These are phyloP conservation scores for Frankliniella intonsa DNA, from an alignment of 2,888 invertebrate genomes.

Conservation along the genomic window DNA sequence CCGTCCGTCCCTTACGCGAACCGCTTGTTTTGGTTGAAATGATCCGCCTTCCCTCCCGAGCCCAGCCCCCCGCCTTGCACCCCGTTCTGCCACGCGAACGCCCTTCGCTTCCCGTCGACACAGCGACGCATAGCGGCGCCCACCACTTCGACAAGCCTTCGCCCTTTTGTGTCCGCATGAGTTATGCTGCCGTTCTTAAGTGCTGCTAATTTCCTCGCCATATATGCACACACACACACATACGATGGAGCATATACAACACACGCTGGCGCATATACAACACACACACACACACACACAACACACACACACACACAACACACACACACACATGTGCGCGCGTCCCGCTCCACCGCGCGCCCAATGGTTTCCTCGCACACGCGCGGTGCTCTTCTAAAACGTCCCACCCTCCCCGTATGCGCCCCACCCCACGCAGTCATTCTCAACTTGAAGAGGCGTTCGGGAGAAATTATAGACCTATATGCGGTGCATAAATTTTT, in stretches of 20 bases:
- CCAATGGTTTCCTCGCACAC: not conserved
- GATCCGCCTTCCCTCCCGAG: no score
- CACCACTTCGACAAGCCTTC: not conserved
- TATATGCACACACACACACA: not conserved
- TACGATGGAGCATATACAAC: not conserved
- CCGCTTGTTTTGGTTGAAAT: no score
- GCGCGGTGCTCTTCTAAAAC: not conserved
- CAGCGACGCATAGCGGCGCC: not conserved
- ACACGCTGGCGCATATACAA: not conserved
- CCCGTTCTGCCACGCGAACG: no score
- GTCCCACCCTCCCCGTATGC: not conserved
- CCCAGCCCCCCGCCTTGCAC: no score
- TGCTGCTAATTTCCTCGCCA: constrained; percentile 24
- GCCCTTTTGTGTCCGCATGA: constrained; percentile 10
- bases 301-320: not conserved
- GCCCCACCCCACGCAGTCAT: not conserved
- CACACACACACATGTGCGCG: not conserved
- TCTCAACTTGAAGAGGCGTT: not conserved
- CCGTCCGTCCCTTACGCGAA: no score
- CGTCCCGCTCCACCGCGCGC: not conserved
- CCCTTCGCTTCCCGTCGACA: not conserved
- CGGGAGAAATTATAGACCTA: no score
- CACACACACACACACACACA: not conserved
- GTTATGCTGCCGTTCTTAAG: constrained; percentile 9
- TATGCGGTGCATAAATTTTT: no score